These are phyloP conservation scores for Muraenolepis orangiensis DNA, from an alignment of 2,797 vertebrate genomes.

Conservation along the genomic window DNA sequence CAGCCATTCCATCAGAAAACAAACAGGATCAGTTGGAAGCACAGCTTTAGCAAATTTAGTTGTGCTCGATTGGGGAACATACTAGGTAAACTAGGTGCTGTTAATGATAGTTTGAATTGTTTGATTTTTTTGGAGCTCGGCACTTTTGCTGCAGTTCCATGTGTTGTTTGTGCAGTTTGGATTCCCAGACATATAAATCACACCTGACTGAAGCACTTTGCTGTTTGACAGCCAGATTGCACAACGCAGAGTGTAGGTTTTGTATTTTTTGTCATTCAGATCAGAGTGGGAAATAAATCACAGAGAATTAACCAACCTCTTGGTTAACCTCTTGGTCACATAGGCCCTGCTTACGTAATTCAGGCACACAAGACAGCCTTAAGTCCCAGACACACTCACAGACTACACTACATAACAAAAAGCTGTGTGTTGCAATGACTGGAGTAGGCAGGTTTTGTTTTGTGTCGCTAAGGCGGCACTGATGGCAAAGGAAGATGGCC, in stretches of 20 bases:
- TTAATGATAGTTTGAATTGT: not conserved
- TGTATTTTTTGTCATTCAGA: not conserved
- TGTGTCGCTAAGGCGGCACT: constrained; percentile 40
- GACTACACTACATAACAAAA: constrained; percentile 19
- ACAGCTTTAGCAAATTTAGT: not conserved
- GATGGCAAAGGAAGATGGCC: constrained; percentile 23
- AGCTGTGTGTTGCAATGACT: constrained; percentile 54
- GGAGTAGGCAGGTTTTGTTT: constrained; percentile 53
- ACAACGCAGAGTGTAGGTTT: too few relatives aligned
- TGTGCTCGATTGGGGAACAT: not conserved
- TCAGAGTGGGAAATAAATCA: not conserved
- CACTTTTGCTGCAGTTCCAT: not conserved
- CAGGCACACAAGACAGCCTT: constrained; percentile 9
- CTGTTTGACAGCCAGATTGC: not conserved
- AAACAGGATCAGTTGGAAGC: not conserved
- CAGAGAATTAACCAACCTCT: constrained; percentile 17
- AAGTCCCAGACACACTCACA: not conserved
- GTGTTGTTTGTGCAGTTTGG: constrained; percentile 15
- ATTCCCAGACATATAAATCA: constrained; percentile 7
- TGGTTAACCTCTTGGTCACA: too few relatives aligned
- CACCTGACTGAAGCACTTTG: constrained; percentile 4
- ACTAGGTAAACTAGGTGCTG: not conserved
- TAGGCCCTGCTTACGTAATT: constrained; percentile 34
- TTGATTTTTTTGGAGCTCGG: not conserved
- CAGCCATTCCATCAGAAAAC: not conserved